Evolutionary conservation across 2,797 vertebrate species (phyloP), one percentile per base, ranked within the genome.

Genomic region (Odontamblyopus rebecca): DNA sequence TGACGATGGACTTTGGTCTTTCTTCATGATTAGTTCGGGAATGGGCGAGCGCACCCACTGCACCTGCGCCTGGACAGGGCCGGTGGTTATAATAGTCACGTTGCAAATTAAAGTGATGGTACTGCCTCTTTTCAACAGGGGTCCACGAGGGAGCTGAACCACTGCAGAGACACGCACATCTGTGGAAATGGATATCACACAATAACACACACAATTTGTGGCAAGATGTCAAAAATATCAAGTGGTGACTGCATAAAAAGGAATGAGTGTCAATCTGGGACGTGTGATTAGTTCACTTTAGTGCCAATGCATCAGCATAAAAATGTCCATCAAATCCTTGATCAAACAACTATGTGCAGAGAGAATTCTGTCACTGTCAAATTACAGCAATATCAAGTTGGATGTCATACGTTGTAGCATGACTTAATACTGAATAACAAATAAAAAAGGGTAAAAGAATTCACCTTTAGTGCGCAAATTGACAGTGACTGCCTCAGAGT

Each of bases 51-150:
- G 93, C 85, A 95, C 92, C 95, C 95, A 96, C 81, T 89, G 93
- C 74, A 96, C 89, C 12, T 95, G 94, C 32, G 93, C 82, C 71
- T 90, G 91, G 62, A 91, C 81, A 0, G 93, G 89, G 0, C 92
- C 93, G 0, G 92, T 88, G 3, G 94, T 93, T 0, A 90, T 92
- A 80, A 96, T 87, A 0, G 95, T 94, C 74, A 94, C 79, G 66
- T 96, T 96, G 86, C 96, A 97, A 74, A 95, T 85, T 26, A 97
- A 68, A 2, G 90, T 91, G 44, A 95, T 88, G 0, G 94, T 96
- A 89, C 91, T 94, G 29, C 96, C 96, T 0, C 92, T 89, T 82
- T 95, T 95, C 51, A 96, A 88, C 0, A 94, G 81, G 6, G 95
- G 91, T 0, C 92, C 93, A 0, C 80, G 91, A 0, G 92, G 85